Base-by-base conservation (phyloP, 1,140 invertebrate species). In the Drosophila pachea region DNA sequence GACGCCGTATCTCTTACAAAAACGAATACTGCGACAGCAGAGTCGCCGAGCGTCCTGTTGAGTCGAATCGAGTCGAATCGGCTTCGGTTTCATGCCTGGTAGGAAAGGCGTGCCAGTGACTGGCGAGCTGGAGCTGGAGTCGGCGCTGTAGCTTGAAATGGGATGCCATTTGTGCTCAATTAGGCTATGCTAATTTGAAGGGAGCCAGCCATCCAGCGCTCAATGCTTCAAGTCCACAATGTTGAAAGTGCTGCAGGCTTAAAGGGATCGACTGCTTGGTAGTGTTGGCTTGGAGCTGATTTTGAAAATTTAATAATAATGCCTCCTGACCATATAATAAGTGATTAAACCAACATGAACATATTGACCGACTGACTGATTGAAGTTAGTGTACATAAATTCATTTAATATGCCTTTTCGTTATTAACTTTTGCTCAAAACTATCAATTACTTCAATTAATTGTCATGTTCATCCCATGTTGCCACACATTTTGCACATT, bases 81-180 rank as follows among this genome's bases (percentile, higher is more conserved):
- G 75, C 70, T 70, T 76, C 69, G 35, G 66, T 83, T 83, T 74
- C 76, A 73, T 58, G 74, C 58, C 63, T 78, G 74, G 55, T 22
- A 56, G 49, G 62, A 67, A 60, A 67, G 63, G 64, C 63, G 49
- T 55, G 42, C 40, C 62, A 48, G 54, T 48, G 14, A 49, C 60
- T 49, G 48, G 40, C n/a, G n/a, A n/a, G n/a, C n/a, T n/a, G n/a
- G n/a, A n/a, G n/a, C n/a, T n/a, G n/a, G n/a, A n/a, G n/a, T n/a
- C n/a, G n/a, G n/a, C 22, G 14, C 9, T 31, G 5, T 7, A 50
- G 56, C 50, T 40, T 36, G 81, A 86, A 86, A 86, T 77, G 68
- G 81, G 81, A 86, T 71, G 82, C 81, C 81, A 74, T 81, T 86
- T 86, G 81, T 77, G 81, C 81, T 86, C 81, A 86, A 86, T 86